Conservation (phyloP, 1,140 invertebrate species). For the Eumeta japonica region DNA sequence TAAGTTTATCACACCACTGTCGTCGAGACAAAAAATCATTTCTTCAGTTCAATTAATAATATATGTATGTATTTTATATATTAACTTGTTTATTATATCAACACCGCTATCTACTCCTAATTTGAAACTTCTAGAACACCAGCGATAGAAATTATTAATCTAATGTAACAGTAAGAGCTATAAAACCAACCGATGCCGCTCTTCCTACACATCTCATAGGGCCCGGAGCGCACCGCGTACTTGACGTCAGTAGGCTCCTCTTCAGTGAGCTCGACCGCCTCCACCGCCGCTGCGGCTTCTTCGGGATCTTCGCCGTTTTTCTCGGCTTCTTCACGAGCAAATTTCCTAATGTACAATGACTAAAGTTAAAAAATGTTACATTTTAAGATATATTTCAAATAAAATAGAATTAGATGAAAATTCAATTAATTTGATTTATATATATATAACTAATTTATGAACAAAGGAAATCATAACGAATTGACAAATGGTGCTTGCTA, state of each 20-base stretch:
- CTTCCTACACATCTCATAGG: conserved; percentile 82
- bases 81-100: too few relatives aligned
- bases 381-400: background rate
- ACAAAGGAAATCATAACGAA: too few relatives aligned
- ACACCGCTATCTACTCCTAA: too few relatives aligned
- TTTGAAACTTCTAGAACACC: too few relatives aligned
- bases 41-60: too few relatives aligned
- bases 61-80: too few relatives aligned
- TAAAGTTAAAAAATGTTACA: background rate
- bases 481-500: too few relatives aligned
- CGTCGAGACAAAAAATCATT: too few relatives aligned
- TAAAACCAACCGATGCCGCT: conserved; percentile 71
- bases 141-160: too few relatives aligned
- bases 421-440: background rate
- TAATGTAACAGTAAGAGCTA: too few relatives aligned
- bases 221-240: conserved; percentile 81
- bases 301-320: conserved; percentile 61
- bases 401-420: background rate
- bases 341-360: conserved; percentile 16
- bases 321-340: conserved; percentile 54
- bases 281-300: conserved; percentile 57
- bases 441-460: background rate
- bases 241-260: conserved; percentile 70
- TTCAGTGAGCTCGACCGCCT: conserved; percentile 60
- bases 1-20: too few relatives aligned